phyloP scores from a whole-genome alignment of 1,140 invertebrate species.

The Diachasma alloeum region DNA sequence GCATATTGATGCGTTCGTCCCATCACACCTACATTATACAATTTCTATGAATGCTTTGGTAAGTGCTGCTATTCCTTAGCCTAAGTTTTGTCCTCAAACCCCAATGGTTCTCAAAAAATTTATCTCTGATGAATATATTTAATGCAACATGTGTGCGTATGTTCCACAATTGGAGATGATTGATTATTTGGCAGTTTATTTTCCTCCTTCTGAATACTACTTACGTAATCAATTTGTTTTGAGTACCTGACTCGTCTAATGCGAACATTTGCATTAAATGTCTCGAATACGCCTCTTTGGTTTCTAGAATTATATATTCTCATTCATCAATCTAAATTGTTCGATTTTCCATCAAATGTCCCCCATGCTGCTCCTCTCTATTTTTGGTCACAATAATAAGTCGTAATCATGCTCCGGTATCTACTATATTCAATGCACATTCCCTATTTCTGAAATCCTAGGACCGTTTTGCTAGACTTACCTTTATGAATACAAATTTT shows the following conservation, averaged over 20 bases:
- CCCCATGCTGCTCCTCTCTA: not conserved
- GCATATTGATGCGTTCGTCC: not conserved
- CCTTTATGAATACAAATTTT: not conserved
- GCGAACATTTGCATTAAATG: not conserved
- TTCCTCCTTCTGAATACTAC: slow-evolving; percentile 1
- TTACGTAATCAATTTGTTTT: not conserved
- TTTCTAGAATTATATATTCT: slow-evolving; percentile 11
- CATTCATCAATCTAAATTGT: not conserved
- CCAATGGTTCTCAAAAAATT: not conserved
- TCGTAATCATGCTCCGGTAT: slow-evolving; percentile 22
- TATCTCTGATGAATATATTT: not conserved
- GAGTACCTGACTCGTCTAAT: slow-evolving; percentile 8
- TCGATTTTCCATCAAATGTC: not conserved
- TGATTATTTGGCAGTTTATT: not conserved
- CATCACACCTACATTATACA: not conserved
- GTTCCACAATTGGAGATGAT: not conserved
- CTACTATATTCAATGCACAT: not conserved
- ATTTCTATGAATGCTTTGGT: slow-evolving; percentile 14
- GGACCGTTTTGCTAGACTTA: slow-evolving; percentile 11
- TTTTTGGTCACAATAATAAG: slow-evolving; percentile 13
- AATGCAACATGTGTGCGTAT: not conserved
- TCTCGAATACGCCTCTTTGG: slow-evolving; percentile 23
- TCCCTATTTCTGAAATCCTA: not conserved
- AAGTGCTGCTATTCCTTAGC: not conserved
- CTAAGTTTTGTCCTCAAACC: not conserved